phyloP scores from a whole-genome alignment of 2,888 invertebrate genomes.

The Drosophila rubida region DNA sequence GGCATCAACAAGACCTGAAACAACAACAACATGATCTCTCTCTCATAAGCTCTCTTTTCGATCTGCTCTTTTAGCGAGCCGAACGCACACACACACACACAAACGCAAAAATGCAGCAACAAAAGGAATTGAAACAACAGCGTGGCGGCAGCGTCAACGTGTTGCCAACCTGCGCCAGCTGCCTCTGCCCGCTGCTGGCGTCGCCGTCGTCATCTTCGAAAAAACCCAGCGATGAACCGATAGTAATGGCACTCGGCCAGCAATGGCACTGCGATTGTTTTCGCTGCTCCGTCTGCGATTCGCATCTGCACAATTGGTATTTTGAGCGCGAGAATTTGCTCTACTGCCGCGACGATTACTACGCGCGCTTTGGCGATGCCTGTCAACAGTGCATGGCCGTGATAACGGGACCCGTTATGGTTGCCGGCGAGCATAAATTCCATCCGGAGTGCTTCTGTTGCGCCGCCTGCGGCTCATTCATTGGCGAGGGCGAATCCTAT shows the following conservation, averaged over 20 bases:
- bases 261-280: constrained; percentile 97
- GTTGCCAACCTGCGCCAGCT: constrained; percentile 60
- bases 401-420: constrained; percentile 94
- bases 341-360: constrained; percentile 95
- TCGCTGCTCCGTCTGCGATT: constrained; percentile 96
- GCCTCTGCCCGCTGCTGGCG: constrained; percentile 52
- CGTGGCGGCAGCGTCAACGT: constrained; percentile 1
- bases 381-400: constrained; percentile 92
- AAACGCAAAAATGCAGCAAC: constrained; percentile 49
- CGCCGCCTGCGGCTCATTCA: constrained; percentile 91
- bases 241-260: constrained; percentile 92
- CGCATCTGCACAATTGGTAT: constrained; percentile 94
- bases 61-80: constrained; percentile 30
- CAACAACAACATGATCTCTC: neutral
- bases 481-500: constrained; percentile 97
- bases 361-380: constrained; percentile 93
- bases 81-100: constrained; percentile 26
- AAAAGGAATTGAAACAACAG: constrained; percentile 41
- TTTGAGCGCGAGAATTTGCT: constrained; percentile 95
- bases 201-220: constrained; percentile 1
- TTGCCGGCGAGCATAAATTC: constrained; percentile 97
- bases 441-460: constrained; percentile 98
- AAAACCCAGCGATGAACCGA: constrained; percentile 86
- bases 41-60: constrained; percentile 6
- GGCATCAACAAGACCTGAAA: constrained; percentile 1